These are phyloP conservation scores for Tupaia chinensis DNA, from an alignment of 2,113 vertebrate species.

Conservation along the genomic window DNA sequence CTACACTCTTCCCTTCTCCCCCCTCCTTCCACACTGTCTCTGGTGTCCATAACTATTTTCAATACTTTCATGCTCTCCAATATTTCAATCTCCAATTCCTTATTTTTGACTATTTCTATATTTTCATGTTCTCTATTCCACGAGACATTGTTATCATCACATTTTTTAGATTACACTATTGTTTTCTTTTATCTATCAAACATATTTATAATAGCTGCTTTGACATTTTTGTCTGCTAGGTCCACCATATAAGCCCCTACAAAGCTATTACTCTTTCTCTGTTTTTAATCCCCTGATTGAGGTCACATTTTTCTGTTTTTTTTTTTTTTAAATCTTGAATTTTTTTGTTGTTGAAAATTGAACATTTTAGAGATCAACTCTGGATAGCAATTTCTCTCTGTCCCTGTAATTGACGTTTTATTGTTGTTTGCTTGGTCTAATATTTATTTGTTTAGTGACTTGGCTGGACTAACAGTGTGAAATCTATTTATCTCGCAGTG, in stretches of 20 bases:
- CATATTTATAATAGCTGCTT: background rate
- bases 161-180: too few species aligned
- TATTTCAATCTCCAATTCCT: too few species aligned
- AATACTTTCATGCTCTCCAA: too few species aligned
- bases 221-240: background rate
- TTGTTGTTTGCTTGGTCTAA: background rate
- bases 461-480: background rate
- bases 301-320: background rate
- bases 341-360: background rate
- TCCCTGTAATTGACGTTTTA: background rate
- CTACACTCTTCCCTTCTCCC: too few species aligned
- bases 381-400: background rate
- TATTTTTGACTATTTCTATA: too few species aligned
- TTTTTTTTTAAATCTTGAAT: background rate
- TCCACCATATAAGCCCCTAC: background rate
- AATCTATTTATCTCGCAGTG: background rate
- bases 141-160: too few species aligned
- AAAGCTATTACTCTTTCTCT: background rate
- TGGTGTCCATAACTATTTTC: too few species aligned
- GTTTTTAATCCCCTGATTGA: background rate
- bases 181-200: background rate
- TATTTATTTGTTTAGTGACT: background rate
- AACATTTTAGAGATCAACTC: background rate
- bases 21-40: too few species aligned
- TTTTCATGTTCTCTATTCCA: background rate